Conservation (phyloP, 2,797 vertebrate genomes). For the Hephaestus fuliginosus region DNA sequence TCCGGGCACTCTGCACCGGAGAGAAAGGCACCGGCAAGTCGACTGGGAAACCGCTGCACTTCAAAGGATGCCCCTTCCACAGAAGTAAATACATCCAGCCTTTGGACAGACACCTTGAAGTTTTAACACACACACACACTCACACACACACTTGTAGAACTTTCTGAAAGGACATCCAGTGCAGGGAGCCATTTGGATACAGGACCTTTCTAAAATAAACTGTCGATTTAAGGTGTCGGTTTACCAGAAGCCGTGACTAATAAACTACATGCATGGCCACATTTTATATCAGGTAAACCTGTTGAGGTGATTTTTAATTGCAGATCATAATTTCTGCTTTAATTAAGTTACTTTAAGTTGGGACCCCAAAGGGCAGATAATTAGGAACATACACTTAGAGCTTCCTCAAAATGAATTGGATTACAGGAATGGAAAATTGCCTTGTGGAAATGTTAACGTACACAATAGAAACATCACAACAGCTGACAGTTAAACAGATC, state of each 20-base stretch:
- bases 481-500: not conserved
- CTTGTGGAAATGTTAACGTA: too few relatives aligned
- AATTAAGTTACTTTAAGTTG: not conserved
- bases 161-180: not conserved
- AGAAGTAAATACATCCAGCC: slow-evolving; percentile 86
- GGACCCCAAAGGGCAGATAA: not conserved
- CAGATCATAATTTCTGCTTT: not conserved
- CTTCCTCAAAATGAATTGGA: not conserved
- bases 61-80: slow-evolving; percentile 97
- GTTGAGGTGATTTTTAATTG: not conserved
- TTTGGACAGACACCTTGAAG: slow-evolving; percentile 5
- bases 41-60: slow-evolving; percentile 95
- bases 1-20: slow-evolving; percentile 95
- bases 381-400: not conserved
- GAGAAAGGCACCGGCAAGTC: slow-evolving; percentile 92
- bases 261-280: not conserved
- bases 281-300: not conserved
- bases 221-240: not conserved
- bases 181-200: not conserved
- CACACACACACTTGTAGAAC: not conserved
- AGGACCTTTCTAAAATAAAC: not conserved
- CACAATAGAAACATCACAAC: too few relatives aligned
- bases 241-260: not conserved
- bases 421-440: not conserved
- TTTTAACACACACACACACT: not conserved